These are phyloP conservation scores for Drosophila borealis DNA, from an alignment of 2,888 invertebrate genomes.

Conservation along the genomic window DNA sequence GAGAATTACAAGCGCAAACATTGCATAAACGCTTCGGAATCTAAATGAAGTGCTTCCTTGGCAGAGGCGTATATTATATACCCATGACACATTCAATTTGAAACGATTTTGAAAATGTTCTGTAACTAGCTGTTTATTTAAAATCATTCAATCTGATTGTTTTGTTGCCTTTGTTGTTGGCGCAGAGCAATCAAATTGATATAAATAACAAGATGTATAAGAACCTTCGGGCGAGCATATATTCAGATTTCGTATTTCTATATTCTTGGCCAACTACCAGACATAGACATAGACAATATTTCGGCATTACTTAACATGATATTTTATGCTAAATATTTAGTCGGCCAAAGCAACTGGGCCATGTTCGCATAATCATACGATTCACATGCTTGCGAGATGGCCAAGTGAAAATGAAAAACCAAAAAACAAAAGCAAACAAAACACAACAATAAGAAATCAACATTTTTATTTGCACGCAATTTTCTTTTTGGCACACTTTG, in stretches of 20 bases:
- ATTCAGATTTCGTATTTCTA: constrained; percentile 13
- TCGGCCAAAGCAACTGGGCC: constrained; percentile 55
- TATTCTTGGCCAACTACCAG: constrained; percentile 75
- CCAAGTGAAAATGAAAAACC: background rate
- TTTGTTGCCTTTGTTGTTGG: constrained; percentile 24
- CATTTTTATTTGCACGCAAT: constrained; percentile 67
- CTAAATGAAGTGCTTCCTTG: background rate
- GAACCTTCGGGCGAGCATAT: constrained; percentile 46
- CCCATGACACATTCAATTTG: background rate
- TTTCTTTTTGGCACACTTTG: constrained; percentile 71
- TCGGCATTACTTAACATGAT: constrained; percentile 70
- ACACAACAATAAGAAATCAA: constrained; percentile 13
- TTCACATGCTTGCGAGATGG: constrained; percentile 18
- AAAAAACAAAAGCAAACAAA: background rate
- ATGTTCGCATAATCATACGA: constrained; percentile 46
- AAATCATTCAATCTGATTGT: constrained; percentile 30
- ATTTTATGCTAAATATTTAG: constrained; percentile 64
- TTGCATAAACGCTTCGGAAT: too few relatives aligned
- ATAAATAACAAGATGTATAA: constrained; percentile 49
- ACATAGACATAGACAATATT: constrained; percentile 57
- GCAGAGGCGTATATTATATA: background rate
- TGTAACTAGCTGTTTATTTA: background rate
- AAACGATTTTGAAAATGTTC: background rate
- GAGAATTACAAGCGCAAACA: constrained; percentile 1
- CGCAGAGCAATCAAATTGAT: constrained; percentile 46